Base-by-base conservation (phyloP, 2,113 vertebrate species). In the Chloropsis cyanopogon region DNA sequence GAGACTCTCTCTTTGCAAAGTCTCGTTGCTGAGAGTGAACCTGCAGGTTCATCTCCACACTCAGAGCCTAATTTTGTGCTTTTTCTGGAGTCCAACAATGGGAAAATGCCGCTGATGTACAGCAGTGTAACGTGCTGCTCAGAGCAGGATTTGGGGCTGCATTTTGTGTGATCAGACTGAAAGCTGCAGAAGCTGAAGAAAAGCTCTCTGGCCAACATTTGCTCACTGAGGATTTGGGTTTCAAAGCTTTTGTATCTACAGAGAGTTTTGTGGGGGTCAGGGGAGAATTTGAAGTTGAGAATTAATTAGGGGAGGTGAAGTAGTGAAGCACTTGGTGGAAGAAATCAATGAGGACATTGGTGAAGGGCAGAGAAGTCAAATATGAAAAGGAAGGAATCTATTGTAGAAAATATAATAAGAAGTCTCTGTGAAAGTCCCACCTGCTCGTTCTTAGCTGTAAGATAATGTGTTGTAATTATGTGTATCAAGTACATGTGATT, bases 311-410 rank as follows among this genome's bases (percentile, higher is more conserved):
- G 73, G 46, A 53, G 64, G 28, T 85, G 81, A 72, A 69, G 41
- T 39, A 71, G 50, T 5, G 17, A 85, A 95, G 66, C 59, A 12
- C 41, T 79, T 82, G 84, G 44, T 86, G 57, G 69, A 66, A 14
- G 44, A 92, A 94, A 87, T 91, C 73, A 84, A 70, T 49, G 57
- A 94, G 79, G 77, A 89, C 42, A 49, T 72, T 9, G n/a, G 26
- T 82, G 82, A 96, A 94, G 80, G 92, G 42, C 76, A 96, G 66
- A 85, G 44, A 80, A 91, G 73, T 85, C 82, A 96, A 95, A 82
- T 59, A 54, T 21, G n/a, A 3, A 33, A 59, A 88, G 63, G 49
- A 84, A 90, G 41, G 29, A 35, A 88, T 68, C 19, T 61, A 6
- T 72, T 91, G 56, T 76, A 25, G n/a, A 42, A 90, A 82, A 88